Evolutionary conservation across 2,888 invertebrate genomes (phyloP).

Genomic region (Diplazon laetatorius): DNA sequence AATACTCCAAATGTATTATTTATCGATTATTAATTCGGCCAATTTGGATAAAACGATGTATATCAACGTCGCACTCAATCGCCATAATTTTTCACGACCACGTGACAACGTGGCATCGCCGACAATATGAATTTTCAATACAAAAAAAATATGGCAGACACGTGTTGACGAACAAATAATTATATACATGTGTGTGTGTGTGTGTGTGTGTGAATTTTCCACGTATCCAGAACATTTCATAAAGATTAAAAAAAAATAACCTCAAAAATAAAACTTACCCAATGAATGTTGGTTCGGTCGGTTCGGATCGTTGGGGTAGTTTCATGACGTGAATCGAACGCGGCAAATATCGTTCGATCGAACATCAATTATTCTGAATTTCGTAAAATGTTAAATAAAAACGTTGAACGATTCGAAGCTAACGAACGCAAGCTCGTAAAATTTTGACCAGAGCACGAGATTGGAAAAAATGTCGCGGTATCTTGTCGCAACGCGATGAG

Average conservation of each 20-base stretch:
- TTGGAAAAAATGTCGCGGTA: conserved; percentile 52
- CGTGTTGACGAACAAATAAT: no score
- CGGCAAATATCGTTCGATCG: no score
- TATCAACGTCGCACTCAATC: no score
- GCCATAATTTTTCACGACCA: neutral
- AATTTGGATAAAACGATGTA: no score
- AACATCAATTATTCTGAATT: neutral
- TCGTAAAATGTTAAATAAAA: neutral
- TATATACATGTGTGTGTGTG: no score
- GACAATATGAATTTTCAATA: no score
- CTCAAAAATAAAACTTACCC: conserved; percentile 28
- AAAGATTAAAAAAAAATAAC: conserved; percentile 33
- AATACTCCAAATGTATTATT: conserved; percentile 5
- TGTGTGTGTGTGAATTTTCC: no score
- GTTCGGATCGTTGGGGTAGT: neutral
- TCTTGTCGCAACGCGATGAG: conserved; percentile 54
- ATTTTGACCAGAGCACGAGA: conserved; percentile 65
- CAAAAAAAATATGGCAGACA: no score
- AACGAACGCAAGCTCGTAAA: conserved; percentile 67
- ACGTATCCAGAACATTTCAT: no score
- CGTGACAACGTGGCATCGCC: no score
- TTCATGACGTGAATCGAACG: neutral
- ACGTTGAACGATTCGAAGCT: conserved; percentile 18
- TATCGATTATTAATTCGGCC: neutral
- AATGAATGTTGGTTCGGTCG: neutral